Base-by-base conservation (phyloP, 2,113 vertebrate genomes). In the Triplophysa rosa region DNA sequence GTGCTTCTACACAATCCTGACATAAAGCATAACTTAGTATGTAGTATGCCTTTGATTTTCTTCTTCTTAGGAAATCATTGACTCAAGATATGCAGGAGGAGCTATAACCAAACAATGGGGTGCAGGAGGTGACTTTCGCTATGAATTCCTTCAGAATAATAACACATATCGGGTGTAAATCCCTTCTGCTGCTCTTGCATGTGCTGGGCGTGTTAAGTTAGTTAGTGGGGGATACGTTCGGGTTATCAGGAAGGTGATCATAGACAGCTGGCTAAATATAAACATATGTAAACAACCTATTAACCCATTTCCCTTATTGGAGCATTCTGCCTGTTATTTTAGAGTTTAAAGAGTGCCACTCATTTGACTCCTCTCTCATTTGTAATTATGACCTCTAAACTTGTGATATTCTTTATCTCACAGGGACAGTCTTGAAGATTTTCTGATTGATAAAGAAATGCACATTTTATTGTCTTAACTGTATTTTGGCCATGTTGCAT, bases 221-320 rank as follows among this genome's bases (percentile, higher is more conserved):
- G 74, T 19, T n/a, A 9, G 56, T 40, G 33, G 26, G 70, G 49
- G 54, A 59, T 70, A 47, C 59, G 58, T 68, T 61, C 58, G 70
- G 80, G 71, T 87, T 87, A 86, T 87, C 85, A 77, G 37, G 14
- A n/a, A 80, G 80, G 86, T 88, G 84, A 88, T 87, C 80, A 66
- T 40, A 17, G 54, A 79, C 42, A 21, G 78, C 66, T 45, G 58
- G 9, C 71, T 85, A 54, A 14, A 47, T 80, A 74, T 81, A 86
- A 85, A 79, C 83, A 85, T 52, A 81, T 83, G 82, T 82, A 87
- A 84, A 85, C 37, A 42, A 81, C 67, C 81, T 58, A 82, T 87
- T 83, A 80, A 74, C 67, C 82, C 71, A 81, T 73, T 85, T 85
- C 84, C 81, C 84, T 61, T 63, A 86, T 71, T 82, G 73, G 17